These are phyloP conservation scores for Agapornis roseicollis DNA, from an alignment of 2,113 vertebrate species.

Conservation along the genomic window DNA sequence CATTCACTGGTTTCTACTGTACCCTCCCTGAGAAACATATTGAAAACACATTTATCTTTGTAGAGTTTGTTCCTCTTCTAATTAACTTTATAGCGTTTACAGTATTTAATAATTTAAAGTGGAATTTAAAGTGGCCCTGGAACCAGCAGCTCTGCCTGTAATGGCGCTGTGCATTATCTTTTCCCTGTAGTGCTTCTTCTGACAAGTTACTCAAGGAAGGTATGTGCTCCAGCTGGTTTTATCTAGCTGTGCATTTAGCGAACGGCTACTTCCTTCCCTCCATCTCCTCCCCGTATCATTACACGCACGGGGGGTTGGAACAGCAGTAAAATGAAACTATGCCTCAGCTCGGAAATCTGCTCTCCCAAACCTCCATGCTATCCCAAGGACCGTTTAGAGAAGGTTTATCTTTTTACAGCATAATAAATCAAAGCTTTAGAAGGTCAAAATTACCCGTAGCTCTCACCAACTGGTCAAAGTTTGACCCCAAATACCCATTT, in stretches of 20 bases:
- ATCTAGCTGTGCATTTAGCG: not conserved
- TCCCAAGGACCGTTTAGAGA: not conserved
- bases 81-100: slow-evolving; percentile 81
- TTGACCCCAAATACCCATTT: slow-evolving; percentile 1
- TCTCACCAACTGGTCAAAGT: slow-evolving; percentile 42
- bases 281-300: not conserved
- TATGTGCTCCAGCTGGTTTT: slow-evolving; percentile 51
- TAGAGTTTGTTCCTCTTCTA: slow-evolving; percentile 77
- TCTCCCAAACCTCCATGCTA: not conserved
- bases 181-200: slow-evolving; percentile 34
- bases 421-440: slow-evolving; percentile 30
- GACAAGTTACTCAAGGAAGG: slow-evolving; percentile 43
- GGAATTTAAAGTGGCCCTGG: slow-evolving; percentile 65
- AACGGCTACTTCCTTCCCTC: slow-evolving; percentile 17
- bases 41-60: slow-evolving; percentile 86
- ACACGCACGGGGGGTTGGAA: not conserved
- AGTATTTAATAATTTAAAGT: slow-evolving; percentile 77
- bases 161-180: slow-evolving; percentile 46
- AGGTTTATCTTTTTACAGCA: slow-evolving; percentile 19
- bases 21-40: slow-evolving; percentile 79
- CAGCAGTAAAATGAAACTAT: not conserved
- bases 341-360: not conserved
- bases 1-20: slow-evolving; percentile 79
- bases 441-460: not conserved
- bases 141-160: slow-evolving; percentile 37